Evolutionary conservation across 2,113 vertebrate species (phyloP).

Genomic region (Colaptes auratus): DNA sequence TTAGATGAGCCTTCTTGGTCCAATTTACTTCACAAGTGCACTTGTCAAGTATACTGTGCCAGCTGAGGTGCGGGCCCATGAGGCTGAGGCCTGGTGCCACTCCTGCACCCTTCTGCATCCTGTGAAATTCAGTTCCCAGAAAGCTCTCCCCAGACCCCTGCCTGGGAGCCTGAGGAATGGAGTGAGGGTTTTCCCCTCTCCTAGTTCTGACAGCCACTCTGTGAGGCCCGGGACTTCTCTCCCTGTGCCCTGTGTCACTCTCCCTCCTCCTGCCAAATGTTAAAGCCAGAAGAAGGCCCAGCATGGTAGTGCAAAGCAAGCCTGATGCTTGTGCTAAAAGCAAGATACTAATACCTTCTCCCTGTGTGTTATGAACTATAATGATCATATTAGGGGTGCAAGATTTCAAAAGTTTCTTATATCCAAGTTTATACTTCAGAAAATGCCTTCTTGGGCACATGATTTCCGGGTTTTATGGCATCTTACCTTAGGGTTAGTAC

Average conservation of each 20-base stretch:
- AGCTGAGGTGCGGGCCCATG: too few species aligned
- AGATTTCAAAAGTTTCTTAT: neutral
- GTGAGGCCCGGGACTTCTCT: neutral
- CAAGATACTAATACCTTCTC: too few species aligned
- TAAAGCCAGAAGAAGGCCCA: neutral
- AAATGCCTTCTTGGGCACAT: neutral
- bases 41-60: too few species aligned
- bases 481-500: neutral
- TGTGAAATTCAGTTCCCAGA: fast-evolving
- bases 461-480: neutral
- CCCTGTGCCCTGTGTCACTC: fast-evolving
- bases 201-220: fast-evolving
- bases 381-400: neutral
- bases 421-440: neutral
- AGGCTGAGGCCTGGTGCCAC: fast-evolving
- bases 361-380: neutral
- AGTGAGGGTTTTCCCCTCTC: fast-evolving
- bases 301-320: neutral
- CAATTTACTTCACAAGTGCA: too few species aligned
- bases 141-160: fast-evolving
- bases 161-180: fast-evolving
- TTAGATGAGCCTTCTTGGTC: too few species aligned
- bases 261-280: fast-evolving
- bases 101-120: fast-evolving
- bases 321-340: neutral